These are phyloP conservation scores for Dascillus cervinus DNA, from an alignment of 2,888 invertebrate species.

Conservation along the genomic window DNA sequence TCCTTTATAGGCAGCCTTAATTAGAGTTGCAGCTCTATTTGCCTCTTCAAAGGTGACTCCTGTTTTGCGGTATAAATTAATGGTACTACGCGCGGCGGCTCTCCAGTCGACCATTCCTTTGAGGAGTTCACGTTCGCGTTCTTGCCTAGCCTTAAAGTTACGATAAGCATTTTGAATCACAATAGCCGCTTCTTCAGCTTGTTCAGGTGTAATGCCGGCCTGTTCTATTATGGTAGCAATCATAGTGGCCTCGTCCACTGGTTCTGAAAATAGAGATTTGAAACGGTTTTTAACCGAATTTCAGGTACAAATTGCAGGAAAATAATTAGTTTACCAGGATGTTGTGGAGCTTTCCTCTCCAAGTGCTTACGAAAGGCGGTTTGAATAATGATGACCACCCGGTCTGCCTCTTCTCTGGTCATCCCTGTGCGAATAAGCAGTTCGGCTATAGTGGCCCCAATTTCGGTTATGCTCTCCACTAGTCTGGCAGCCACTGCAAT, in stretches of 20 bases:
- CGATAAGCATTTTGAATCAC: conserved; percentile 33
- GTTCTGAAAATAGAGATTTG: no score
- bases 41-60: conserved; percentile 38
- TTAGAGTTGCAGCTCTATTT: conserved; percentile 37
- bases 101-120: conserved; percentile 39
- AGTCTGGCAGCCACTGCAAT: conserved; percentile 34
- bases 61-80: conserved; percentile 33
- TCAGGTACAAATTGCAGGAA: no score
- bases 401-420: conserved; percentile 31
- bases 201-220: conserved; percentile 16
- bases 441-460: conserved; percentile 31
- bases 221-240: conserved; percentile 27
- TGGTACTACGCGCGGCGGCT: conserved; percentile 37
- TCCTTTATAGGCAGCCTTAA: conserved; percentile 40
- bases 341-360: conserved; percentile 6
- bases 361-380: conserved; percentile 25
- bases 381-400: conserved; percentile 32
- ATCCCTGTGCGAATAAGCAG: conserved; percentile 33
- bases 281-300: no score
- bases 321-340: background rate
- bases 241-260: conserved; percentile 24
- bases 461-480: conserved; percentile 35
- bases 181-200: conserved; percentile 18
- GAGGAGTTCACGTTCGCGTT: conserved; percentile 29
- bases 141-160: conserved; percentile 25